Base-by-base conservation (phyloP, 2,888 invertebrate genomes). In the Myathropa florea region DNA sequence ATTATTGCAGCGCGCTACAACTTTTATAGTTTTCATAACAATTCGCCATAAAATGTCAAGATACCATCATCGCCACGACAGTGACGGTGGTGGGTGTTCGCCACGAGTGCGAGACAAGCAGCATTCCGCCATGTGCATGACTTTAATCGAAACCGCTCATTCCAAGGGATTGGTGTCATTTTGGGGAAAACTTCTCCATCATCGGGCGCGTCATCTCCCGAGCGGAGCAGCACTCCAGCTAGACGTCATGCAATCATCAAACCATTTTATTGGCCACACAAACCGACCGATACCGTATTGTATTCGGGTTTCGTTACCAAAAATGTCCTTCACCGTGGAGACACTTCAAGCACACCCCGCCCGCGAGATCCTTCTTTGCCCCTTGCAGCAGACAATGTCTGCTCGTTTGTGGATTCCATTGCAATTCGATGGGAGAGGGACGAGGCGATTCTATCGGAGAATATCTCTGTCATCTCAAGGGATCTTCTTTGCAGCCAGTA, bases 21-120 rank as follows among this genome's bases (percentile, higher is more conserved):
- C 59, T 77, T 85, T 81, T 68, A 81, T 78, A 77, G 46, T 77
- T 78, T 85, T 81, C 76, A 81, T 85, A 81, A 81, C 81, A 81
- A 73, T 85, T 82, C 63, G 30, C 81, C 53, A 73, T 85, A 81
- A 85, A 85, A 85, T 77, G 60, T 63, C 68, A 78, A 68, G 80
- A 84, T 80, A 84, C 65, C 30, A 60, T 33, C 12, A 21, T 2
- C 57, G 12, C 12, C 24, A 23, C 24, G 57, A 24, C 24, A 24
- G 10, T 63, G 61, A 10, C 59, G 33, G 21, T 3, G 70, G 39
- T 57, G 39, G 55, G 28, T 65, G 60, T 36, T 75, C n/a, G 70
- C 1, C 1, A 14, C n/a, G 39, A n/a, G 14, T 3, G 39, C 14
- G 39, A 46, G 46, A 18, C 33, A 12, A 33, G 33, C 33, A 33